Base-by-base conservation (phyloP, 2,797 vertebrate genomes). In the Eremophila alpestris region DNA sequence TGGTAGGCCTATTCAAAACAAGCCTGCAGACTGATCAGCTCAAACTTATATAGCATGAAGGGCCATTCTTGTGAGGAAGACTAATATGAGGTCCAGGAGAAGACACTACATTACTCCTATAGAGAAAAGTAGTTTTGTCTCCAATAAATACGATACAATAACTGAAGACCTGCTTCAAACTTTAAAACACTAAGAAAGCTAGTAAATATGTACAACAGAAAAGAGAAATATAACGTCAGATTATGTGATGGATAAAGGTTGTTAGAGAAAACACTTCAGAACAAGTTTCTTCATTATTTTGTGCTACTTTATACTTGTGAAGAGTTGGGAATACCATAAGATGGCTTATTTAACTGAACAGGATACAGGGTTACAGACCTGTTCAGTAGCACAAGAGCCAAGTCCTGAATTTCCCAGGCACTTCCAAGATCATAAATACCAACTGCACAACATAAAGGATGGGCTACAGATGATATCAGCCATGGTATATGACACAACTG, bases 361-460 rank as follows among this genome's bases (percentile, higher is more conserved):
- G 11, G 18, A 11, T 23, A 41, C 3, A 32, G n/a, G 20, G 18
- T 36, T 75, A 15, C 0, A 2, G 43, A 51, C 4, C 2, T 0
- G 0, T 46, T 78, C 40, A 9, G 4, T 23, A 55, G 19, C 13
- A 10, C 11, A 41, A 41, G 41, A 86, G 8, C 24, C 38, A 55
- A 8, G 27, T 77, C 19, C 27, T 16, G 30, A 63, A 29, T 74
- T 74, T 32, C 10, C 9, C 8, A 16, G 41, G 7, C 14, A 23
- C 24, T 48, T 74, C 49, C 68, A 82, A 32, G 32, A 63, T 12
- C 23, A 46, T 23, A 45, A 51, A 55, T 58, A 82, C 10, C 16
- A 43, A 7, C 5, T 38, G 23, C n/a, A 38, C 15, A 13, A 20
- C 4, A 10, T 1, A 36, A n/a, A 17, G 24, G 9, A 46, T 9